A percentile compares a stretch with the other conserved stretches of the same genome.
phyloP scores from a whole-genome alignment of 2,888 invertebrate species.

The Chaitophorus viminalis region DNA sequence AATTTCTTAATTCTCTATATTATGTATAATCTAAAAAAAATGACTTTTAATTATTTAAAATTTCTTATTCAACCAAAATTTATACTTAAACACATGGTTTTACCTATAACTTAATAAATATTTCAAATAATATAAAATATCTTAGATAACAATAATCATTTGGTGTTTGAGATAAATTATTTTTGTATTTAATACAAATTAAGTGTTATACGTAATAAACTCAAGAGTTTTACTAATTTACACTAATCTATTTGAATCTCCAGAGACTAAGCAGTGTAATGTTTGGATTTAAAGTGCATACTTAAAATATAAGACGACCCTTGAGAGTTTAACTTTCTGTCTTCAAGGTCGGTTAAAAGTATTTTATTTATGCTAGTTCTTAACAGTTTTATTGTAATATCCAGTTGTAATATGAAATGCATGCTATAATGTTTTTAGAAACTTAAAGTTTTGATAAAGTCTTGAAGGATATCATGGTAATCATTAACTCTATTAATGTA shows the following conservation, averaged over 20 bases:
- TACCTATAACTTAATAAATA: no score
- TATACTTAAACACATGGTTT: no score
- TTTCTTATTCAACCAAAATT: no score
- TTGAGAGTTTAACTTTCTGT: slow-evolving; percentile 19
- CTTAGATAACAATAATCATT: neutral
- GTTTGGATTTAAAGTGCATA: slow-evolving; percentile 39
- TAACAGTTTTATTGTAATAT: neutral
- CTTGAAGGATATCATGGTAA: no score
- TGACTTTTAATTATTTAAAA: no score
- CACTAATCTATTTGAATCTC: slow-evolving; percentile 32
- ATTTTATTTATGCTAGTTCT: neutral
- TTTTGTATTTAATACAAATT: slow-evolving; percentile 10
- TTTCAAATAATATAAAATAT: no score
- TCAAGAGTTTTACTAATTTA: slow-evolving; percentile 32
- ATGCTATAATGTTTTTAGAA: neutral
- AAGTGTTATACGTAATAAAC: slow-evolving; percentile 6
- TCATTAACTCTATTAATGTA: no score
- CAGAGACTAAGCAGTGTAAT: slow-evolving; percentile 1
- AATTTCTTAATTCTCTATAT: no score
- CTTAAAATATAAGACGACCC: slow-evolving; percentile 27
- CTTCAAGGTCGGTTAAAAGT: neutral
- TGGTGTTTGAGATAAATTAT: neutral
- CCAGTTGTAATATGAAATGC: neutral
- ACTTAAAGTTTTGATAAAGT: no score
- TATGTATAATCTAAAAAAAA: no score